Evolutionary conservation across 2,888 invertebrate species (phyloP).

Genomic region (Hydraecia micacea): DNA sequence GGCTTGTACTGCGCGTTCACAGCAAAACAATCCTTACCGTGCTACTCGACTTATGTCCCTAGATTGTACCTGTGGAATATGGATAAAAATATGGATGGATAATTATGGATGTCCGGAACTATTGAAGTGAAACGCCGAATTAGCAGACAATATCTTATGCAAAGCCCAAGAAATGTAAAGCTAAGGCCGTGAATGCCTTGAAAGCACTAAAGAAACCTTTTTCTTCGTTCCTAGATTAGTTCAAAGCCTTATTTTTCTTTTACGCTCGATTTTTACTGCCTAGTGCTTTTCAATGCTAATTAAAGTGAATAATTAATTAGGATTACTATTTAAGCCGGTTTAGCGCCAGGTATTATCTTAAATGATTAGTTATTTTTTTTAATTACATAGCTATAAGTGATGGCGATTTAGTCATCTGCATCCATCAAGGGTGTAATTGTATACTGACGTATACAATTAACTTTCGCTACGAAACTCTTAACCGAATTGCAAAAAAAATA

Average conservation of each 20-base stretch:
- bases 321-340: conserved; percentile 11
- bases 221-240: conserved; percentile 22
- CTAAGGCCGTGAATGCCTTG: conserved; percentile 14
- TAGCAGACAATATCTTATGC: conserved; percentile 28
- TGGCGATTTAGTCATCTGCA: no score
- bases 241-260: conserved; percentile 17
- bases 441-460: no score
- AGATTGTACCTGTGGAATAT: background rate
- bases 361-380: background rate
- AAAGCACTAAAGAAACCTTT: conserved; percentile 13
- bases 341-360: background rate
- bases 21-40: no score
- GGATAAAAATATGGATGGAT: no score
- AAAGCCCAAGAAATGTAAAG: conserved; percentile 18
- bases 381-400: background rate
- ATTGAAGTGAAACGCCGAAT: background rate
- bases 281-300: conserved; percentile 24
- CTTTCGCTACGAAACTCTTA: no score
- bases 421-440: no score
- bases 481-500: no score
- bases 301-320: conserved; percentile 31
- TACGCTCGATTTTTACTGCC: conserved; percentile 28
- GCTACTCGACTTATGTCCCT: no score
- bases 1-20: no score
- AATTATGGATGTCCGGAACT: background rate